A percentile compares a stretch with the other conserved stretches of the same genome.
These are phyloP conservation scores for Tarsius wallacei DNA, from an alignment of 2,797 vertebrate genomes.

Conservation along the genomic window DNA sequence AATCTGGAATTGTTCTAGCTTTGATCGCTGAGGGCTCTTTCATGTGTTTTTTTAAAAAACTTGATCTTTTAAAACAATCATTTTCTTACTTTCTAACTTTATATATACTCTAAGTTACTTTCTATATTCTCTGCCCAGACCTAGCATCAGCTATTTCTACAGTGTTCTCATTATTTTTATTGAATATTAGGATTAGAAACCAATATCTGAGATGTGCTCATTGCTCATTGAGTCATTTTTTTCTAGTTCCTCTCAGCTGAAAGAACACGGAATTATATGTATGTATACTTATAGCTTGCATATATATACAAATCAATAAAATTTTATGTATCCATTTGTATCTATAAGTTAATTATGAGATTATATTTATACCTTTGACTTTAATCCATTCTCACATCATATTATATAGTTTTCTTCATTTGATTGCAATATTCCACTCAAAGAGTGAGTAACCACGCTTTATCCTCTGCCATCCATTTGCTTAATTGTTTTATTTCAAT, in stretches of 20 bases:
- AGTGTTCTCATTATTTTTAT: background rate
- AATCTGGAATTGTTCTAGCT: background rate
- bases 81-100: background rate
- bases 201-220: background rate
- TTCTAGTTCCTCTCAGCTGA: background rate
- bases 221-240: background rate
- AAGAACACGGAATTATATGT: background rate
- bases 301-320: no score
- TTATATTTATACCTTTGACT: background rate
- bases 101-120: no score
- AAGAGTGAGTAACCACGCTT: background rate
- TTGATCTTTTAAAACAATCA: background rate
- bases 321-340: background rate
- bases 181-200: background rate
- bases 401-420: background rate
- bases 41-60: background rate
- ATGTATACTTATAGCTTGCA: rapidly evolving
- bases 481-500: background rate
- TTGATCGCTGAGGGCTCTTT: background rate
- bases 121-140: no score
- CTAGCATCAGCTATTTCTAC: background rate
- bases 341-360: background rate
- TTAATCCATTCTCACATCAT: background rate
- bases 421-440: background rate
- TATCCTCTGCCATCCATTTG: background rate